phyloP scores from a whole-genome alignment of 2,888 invertebrate genomes.

The Phlogophora meticulosa region DNA sequence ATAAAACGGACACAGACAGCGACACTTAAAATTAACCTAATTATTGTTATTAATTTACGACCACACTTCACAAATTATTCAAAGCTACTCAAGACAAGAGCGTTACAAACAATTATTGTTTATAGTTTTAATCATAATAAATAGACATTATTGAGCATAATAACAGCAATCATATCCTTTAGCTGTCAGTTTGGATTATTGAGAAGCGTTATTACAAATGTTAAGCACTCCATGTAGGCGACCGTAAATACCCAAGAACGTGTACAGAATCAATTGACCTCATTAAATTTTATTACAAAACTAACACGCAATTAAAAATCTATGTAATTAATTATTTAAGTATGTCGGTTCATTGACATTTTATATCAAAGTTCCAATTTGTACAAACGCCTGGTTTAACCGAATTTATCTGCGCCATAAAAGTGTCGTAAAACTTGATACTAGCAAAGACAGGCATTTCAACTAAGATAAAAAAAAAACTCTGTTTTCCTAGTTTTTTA shows the following conservation, averaged over 20 bases:
- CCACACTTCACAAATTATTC: constrained; percentile 28
- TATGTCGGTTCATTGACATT: constrained; percentile 78
- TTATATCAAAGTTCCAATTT: constrained; percentile 78
- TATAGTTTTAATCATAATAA: constrained; percentile 57
- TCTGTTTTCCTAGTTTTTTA: constrained; percentile 50
- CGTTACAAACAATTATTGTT: constrained; percentile 50
- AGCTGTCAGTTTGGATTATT: constrained; percentile 48
- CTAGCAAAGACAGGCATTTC: constrained; percentile 70
- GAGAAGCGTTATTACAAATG: constrained; percentile 45
- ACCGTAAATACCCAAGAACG: constrained; percentile 37
- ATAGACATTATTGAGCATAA: constrained; percentile 50
- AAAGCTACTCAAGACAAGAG: constrained; percentile 21
- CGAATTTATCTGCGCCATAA: constrained; percentile 80
- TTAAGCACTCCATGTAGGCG: constrained; percentile 36
- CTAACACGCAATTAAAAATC: constrained; percentile 62
- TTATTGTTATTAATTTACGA: constrained; percentile 16
- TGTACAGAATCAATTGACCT: constrained; percentile 57
- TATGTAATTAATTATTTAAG: constrained; percentile 64
- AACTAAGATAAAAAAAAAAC: constrained; percentile 65
- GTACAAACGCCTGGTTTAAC: constrained; percentile 72
- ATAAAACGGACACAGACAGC: neutral
- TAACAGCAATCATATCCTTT: constrained; percentile 50
- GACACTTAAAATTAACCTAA: constrained; percentile 16
- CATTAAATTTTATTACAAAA: constrained; percentile 65
- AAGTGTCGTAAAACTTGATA: constrained; percentile 83